Evolutionary conservation across 2,113 vertebrate genomes (phyloP).

Genomic region (Phyllostomus discolor): DNA sequence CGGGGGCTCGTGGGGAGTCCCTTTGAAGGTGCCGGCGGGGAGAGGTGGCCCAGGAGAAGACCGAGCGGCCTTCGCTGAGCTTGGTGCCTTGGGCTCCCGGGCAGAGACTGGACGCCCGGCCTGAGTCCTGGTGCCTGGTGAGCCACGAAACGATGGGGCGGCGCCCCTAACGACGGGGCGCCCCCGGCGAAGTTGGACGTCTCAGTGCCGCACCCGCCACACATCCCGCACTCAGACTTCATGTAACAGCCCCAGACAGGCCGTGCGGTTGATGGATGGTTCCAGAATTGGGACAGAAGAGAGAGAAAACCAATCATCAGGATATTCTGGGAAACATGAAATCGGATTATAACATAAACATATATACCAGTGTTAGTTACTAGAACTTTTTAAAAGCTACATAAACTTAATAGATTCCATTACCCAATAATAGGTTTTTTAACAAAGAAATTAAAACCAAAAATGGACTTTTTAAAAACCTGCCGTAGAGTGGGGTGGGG

Average conservation of each 20-base stretch:
- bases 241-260: background rate
- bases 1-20: background rate
- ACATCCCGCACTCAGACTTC: background rate
- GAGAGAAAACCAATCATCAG: background rate
- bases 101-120: background rate
- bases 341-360: background rate
- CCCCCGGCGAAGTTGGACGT: background rate
- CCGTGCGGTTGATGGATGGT: background rate
- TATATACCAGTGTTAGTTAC: background rate
- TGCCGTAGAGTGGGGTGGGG: background rate
- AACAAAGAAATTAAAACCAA: constrained; percentile 26
- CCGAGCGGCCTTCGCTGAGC: background rate
- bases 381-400: background rate
- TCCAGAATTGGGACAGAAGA: background rate
- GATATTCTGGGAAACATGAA: background rate
- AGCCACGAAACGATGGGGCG: background rate
- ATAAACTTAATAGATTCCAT: background rate
- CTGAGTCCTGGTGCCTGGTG: background rate
- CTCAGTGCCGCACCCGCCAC: background rate
- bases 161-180: background rate
- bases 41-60: background rate
- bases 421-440: constrained; percentile 6
- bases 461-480: background rate
- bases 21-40: background rate
- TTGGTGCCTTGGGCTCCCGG: background rate